Conservation (phyloP, 2,797 vertebrate species). For the Hydrolagus colliei region DNA sequence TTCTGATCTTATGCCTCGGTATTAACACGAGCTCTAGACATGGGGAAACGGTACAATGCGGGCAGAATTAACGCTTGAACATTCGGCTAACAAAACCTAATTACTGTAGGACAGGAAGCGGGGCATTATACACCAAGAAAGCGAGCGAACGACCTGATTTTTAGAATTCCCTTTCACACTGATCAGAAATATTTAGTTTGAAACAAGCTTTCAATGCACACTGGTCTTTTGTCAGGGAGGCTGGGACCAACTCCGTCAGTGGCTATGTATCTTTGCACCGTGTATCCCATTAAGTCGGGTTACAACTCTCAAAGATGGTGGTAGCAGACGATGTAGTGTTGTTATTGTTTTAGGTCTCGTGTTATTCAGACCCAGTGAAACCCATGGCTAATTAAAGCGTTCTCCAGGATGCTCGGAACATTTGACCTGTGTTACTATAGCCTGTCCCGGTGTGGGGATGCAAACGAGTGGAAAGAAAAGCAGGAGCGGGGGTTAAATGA, state of each 20-base stretch:
- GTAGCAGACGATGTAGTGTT: background rate
- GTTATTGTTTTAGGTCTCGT: background rate
- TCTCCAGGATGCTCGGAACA: background rate
- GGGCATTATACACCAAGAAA: background rate
- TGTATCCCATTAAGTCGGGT: conserved; percentile 25
- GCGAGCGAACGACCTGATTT: background rate
- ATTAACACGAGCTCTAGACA: background rate
- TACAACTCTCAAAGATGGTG: conserved; percentile 12
- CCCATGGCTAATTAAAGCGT: conserved; percentile 13
- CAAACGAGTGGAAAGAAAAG: conserved; percentile 25
- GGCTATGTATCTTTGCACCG: background rate
- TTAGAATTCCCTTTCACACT: background rate
- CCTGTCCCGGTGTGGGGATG: conserved; percentile 13
- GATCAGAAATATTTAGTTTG: background rate
- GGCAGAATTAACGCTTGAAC: background rate
- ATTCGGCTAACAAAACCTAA: background rate
- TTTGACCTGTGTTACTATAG: conserved; percentile 20
- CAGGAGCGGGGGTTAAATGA: conserved; percentile 1
- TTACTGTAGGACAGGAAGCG: background rate
- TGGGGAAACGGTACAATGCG: background rate
- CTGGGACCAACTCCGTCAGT: background rate
- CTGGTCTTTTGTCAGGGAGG: background rate
- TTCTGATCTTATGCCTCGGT: too few species aligned
- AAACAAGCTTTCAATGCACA: background rate
- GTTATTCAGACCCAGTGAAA: conserved; percentile 13